Evolutionary conservation across 2,888 invertebrate species (phyloP).

Genomic region (Drosophila setosimentum): DNA sequence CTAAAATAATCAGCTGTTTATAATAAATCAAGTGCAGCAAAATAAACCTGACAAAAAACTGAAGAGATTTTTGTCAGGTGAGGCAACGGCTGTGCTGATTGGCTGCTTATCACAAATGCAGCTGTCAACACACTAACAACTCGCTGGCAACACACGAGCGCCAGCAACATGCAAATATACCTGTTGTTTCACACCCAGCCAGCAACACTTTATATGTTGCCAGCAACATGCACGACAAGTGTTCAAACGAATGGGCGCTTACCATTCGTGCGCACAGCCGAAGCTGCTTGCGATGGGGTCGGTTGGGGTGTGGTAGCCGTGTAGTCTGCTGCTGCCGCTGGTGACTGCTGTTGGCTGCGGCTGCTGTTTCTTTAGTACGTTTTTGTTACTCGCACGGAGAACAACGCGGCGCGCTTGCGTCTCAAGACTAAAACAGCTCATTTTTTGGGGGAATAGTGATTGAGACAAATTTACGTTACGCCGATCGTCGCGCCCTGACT

Average conservation of each 20-base stretch:
- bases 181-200: slow-evolving; percentile 39
- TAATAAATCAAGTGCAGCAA: slow-evolving; percentile 47
- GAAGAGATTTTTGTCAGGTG: slow-evolving; percentile 7
- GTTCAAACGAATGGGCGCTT: slow-evolving; percentile 16
- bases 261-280: slow-evolving; percentile 40
- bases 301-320: slow-evolving; percentile 5
- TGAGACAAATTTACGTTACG: slow-evolving; percentile 32
- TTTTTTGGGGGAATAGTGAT: slow-evolving; percentile 34
- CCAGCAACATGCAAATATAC: slow-evolving; percentile 50
- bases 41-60: not conserved
- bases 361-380: slow-evolving; percentile 62
- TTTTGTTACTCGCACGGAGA: slow-evolving; percentile 66
- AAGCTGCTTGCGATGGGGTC: slow-evolving; percentile 15
- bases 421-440: slow-evolving; percentile 23
- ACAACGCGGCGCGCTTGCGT: slow-evolving; percentile 68
- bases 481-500: slow-evolving; percentile 49
- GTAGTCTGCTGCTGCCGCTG: slow-evolving; percentile 13
- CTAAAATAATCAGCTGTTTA: slow-evolving; percentile 37
- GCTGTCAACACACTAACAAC: slow-evolving; percentile 10
- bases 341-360: slow-evolving; percentile 31
- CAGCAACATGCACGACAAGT: slow-evolving; percentile 50
- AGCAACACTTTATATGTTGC: slow-evolving; percentile 40
- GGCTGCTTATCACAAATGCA: slow-evolving; percentile 44
- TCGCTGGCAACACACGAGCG: not conserved
- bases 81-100: slow-evolving; percentile 19